Conservation (phyloP, 2,888 invertebrate species). For the Catocala sponsa region DNA sequence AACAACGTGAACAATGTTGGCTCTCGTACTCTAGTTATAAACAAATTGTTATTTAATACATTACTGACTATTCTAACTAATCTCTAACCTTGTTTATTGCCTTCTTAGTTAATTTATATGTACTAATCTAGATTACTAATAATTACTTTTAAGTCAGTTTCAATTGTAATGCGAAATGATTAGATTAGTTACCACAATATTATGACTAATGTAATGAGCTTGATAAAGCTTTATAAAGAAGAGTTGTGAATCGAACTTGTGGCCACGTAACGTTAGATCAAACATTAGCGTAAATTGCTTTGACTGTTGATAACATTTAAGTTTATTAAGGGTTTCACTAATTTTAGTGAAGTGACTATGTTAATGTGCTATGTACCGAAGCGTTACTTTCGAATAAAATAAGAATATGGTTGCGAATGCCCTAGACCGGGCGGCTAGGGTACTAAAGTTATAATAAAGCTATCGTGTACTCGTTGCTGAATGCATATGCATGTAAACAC, state of each 20-base stretch:
- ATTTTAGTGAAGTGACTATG: conserved; percentile 46
- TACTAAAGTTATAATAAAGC: conserved; percentile 26
- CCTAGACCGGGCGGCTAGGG: conserved; percentile 26
- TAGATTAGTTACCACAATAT: conserved; percentile 70
- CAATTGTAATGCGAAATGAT: conserved; percentile 66
- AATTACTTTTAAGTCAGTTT: conserved; percentile 61
- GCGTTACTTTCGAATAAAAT: conserved; percentile 29
- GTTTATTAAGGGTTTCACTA: conserved; percentile 63
- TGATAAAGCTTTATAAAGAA: conserved; percentile 86
- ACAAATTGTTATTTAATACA: conserved; percentile 61
- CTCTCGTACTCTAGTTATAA: conserved; percentile 59
- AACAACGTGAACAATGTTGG: conserved; percentile 60
- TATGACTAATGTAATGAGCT: conserved; percentile 85
- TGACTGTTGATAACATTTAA: conserved; percentile 72
- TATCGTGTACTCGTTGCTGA: conserved; percentile 23
- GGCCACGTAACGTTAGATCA: conserved; percentile 83
- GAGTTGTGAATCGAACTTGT: conserved; percentile 88
- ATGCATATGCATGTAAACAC: conserved; percentile 12
- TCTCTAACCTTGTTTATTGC: conserved; percentile 70
- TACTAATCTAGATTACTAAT: conserved; percentile 64
- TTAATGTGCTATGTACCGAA: conserved; percentile 39
- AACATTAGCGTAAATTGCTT: conserved; percentile 75
- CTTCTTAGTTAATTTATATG: conserved; percentile 69
- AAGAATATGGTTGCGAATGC: conserved; percentile 31
- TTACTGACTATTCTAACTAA: conserved; percentile 59